These are phyloP conservation scores for Pangasianodon gigas DNA, from an alignment of 2,113 vertebrate species.

Conservation along the genomic window DNA sequence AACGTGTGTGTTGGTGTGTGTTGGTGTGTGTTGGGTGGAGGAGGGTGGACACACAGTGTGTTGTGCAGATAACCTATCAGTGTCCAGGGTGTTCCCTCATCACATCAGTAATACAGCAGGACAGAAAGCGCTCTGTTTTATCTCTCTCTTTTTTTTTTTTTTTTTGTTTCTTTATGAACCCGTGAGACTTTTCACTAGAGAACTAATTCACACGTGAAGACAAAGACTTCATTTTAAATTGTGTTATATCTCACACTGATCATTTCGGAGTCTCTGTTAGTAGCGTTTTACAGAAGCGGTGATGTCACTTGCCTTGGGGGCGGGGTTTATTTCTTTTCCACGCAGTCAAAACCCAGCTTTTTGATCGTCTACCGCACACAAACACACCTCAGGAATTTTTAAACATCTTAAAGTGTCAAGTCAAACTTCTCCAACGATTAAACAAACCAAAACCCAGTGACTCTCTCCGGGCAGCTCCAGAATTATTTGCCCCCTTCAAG, in stretches of 20 bases:
- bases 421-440: too few species aligned
- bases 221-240: too few species aligned
- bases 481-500: too few species aligned
- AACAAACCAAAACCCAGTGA: too few species aligned
- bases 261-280: neutral
- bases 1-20: neutral
- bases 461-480: too few species aligned
- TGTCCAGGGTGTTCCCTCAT: neutral
- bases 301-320: neutral
- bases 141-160: neutral
- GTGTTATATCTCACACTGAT: neutral
- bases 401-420: too few species aligned
- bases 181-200: too few species aligned
- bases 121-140: neutral
- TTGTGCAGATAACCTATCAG: constrained; percentile 46
- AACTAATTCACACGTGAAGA: too few species aligned
- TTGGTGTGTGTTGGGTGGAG: neutral
- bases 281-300: too few species aligned
- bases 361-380: neutral
- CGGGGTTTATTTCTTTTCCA: neutral
- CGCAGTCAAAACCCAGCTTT: too few species aligned
- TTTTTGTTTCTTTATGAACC: neutral
- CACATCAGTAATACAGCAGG: neutral
- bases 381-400: neutral
- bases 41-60: constrained; percentile 17